Percentiles rank a stretch among this genome's conserved stretches.
phyloP scores from a whole-genome alignment of 2,888 invertebrate species.

The Zootermopsis nevadensis region DNA sequence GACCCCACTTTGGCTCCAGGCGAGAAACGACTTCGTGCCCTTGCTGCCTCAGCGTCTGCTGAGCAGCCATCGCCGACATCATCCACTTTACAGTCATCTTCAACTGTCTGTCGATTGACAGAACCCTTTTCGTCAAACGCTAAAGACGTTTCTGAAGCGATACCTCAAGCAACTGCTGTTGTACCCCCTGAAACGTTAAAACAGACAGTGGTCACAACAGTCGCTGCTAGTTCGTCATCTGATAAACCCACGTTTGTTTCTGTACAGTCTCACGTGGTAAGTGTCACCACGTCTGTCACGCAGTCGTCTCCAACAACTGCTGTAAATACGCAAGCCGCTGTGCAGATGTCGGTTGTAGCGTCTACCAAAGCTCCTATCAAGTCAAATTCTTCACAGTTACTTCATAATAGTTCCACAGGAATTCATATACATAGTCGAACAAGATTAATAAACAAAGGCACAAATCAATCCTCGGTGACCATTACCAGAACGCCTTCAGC shows the following conservation, averaged over 20 bases:
- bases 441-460: neutral
- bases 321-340: neutral
- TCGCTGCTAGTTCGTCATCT: too few species aligned
- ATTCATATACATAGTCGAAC: neutral
- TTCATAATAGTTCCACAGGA: neutral
- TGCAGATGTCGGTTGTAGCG: too few species aligned
- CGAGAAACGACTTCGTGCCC: neutral
- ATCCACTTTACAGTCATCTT: neutral
- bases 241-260: too few species aligned
- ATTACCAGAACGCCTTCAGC: neutral
- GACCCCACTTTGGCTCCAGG: neutral
- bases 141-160: too few species aligned
- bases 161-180: too few species aligned
- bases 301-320: neutral
- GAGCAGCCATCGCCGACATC: constrained; percentile 1
- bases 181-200: too few species aligned
- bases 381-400: neutral
- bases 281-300: neutral
- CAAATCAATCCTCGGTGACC: neutral
- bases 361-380: neutral
- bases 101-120: too few species aligned
- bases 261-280: neutral
- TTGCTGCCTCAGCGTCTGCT: neutral
- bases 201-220: too few species aligned
- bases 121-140: too few species aligned